Evolutionary conservation across 2,113 vertebrate species (phyloP).

Genomic region (Fukomys damarensis): DNA sequence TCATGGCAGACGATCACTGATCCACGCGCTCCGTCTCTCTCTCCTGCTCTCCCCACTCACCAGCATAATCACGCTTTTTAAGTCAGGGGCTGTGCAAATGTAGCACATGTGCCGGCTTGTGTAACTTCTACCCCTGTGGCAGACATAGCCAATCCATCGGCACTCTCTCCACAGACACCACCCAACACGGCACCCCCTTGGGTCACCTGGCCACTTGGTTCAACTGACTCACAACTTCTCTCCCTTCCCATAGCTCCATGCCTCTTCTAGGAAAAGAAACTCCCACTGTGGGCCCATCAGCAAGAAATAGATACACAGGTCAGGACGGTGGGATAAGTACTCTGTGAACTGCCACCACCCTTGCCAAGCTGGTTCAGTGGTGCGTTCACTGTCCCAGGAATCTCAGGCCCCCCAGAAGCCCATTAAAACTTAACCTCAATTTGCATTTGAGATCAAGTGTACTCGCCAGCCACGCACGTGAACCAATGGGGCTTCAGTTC

Average conservation of each 20-base stretch:
- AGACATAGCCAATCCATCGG: background rate
- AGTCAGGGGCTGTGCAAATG: background rate
- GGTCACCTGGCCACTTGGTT: background rate
- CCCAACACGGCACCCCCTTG: background rate
- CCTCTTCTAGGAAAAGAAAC: background rate
- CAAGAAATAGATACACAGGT: background rate
- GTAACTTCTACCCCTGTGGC: background rate
- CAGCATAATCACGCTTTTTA: background rate
- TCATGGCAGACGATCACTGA: background rate
- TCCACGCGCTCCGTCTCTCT: background rate
- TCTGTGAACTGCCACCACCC: background rate
- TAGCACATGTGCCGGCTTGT: background rate
- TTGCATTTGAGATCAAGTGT: background rate
- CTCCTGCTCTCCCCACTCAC: background rate
- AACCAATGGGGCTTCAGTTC: background rate
- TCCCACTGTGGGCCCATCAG: background rate
- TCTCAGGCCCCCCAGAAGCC: background rate
- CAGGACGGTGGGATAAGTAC: background rate
- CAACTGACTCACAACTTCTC: background rate
- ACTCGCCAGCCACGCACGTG: background rate
- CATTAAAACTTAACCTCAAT: background rate
- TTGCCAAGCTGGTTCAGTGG: background rate
- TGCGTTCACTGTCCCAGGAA: background rate
- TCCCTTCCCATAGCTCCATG: background rate
- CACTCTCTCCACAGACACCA: background rate